phyloP scores from a whole-genome alignment of 2,888 invertebrate genomes.

The Drosophila borealis region DNA sequence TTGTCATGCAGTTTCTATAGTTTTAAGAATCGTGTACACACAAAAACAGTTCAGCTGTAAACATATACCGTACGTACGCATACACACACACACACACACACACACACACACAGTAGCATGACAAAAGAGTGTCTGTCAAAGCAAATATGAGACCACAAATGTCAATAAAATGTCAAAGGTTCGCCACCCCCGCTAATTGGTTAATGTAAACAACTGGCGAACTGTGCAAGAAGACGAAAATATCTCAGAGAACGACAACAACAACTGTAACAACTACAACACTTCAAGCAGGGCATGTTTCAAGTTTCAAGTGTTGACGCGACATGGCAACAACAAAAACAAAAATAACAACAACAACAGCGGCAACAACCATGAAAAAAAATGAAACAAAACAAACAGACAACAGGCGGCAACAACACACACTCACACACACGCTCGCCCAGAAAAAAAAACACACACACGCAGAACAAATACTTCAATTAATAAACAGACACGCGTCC shows the following conservation, averaged over 20 bases:
- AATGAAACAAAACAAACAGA: slow-evolving; percentile 49
- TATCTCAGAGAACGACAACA: slow-evolving; percentile 31
- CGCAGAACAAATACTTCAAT: slow-evolving; percentile 78
- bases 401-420: slow-evolving; percentile 47
- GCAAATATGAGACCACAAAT: slow-evolving; percentile 71
- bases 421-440: slow-evolving; percentile 24
- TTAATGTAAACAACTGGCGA: slow-evolving; percentile 74
- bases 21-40: neutral
- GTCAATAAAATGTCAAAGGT: slow-evolving; percentile 75
- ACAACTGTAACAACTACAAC: slow-evolving; percentile 9
- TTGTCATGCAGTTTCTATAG: neutral
- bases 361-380: slow-evolving; percentile 23
- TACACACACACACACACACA: slow-evolving; percentile 30
- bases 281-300: slow-evolving; percentile 59
- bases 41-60: slow-evolving; percentile 53
- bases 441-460: slow-evolving; percentile 30
- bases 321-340: slow-evolving; percentile 59
- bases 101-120: slow-evolving; percentile 10
- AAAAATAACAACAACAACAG: slow-evolving; percentile 32
- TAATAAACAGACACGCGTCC: slow-evolving; percentile 80
- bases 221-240: slow-evolving; percentile 45
- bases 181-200: slow-evolving; percentile 77
- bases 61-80: slow-evolving; percentile 57
- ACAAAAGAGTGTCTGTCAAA: slow-evolving; percentile 54
- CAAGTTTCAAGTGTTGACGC: slow-evolving; percentile 79